Conservation (phyloP, 2,888 invertebrate species). For the Salpingus planirostris region DNA sequence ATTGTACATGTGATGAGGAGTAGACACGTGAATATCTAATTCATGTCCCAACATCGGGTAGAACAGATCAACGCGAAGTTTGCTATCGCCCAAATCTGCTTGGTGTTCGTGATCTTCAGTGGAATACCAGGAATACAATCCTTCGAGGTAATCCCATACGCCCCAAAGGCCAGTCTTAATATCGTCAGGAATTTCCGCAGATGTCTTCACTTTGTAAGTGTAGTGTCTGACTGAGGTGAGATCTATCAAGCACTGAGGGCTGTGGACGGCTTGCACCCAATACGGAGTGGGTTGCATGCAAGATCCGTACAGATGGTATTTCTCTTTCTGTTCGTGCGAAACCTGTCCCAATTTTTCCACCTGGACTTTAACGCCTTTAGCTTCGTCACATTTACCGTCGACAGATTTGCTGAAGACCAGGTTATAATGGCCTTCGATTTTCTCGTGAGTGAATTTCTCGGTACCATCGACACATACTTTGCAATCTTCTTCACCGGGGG, state of each 20-base stretch:
- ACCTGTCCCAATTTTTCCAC: slow-evolving; percentile 30
- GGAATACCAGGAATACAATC: slow-evolving; percentile 11
- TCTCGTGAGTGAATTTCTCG: slow-evolving; percentile 28
- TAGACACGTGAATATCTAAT: slow-evolving; percentile 25
- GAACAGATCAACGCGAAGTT: slow-evolving; percentile 21
- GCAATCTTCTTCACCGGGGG: slow-evolving; percentile 31
- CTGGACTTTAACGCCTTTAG: slow-evolving; percentile 28
- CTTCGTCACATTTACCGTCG: slow-evolving; percentile 29
- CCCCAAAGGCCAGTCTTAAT: slow-evolving; percentile 13
- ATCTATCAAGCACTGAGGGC: slow-evolving; percentile 9
- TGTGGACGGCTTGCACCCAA: slow-evolving; percentile 20
- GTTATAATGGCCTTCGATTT: slow-evolving; percentile 27
- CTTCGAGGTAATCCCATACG: slow-evolving; percentile 16
- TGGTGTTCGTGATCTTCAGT: slow-evolving; percentile 10
- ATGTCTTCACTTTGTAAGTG: slow-evolving; percentile 26
- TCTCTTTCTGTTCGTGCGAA: slow-evolving; percentile 32
- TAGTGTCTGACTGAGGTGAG: slow-evolving; percentile 28
- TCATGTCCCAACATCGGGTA: slow-evolving; percentile 23
- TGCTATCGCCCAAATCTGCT: slow-evolving; percentile 21
- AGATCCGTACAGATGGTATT: slow-evolving; percentile 19
- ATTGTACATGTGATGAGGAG: slow-evolving; percentile 24
- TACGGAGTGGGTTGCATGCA: slow-evolving; percentile 21
- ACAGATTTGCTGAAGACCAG: slow-evolving; percentile 29
- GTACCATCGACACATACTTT: slow-evolving; percentile 37
- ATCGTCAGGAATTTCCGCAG: slow-evolving; percentile 27